Evolutionary conservation across 1,140 invertebrate species (phyloP).

Genomic region (Bombus affinis): DNA sequence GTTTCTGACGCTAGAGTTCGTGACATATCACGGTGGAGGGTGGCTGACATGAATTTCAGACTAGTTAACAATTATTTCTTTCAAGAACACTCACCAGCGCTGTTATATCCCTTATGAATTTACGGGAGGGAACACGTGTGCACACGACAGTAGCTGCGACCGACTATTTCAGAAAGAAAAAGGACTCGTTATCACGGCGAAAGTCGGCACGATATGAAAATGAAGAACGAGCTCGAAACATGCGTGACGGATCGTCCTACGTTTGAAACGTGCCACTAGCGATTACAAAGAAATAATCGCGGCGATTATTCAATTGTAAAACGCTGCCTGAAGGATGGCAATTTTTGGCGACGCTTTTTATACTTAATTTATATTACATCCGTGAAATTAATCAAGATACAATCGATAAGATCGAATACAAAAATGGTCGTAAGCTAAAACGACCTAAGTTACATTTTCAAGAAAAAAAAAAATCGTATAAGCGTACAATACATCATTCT

Average conservation of each 20-base stretch:
- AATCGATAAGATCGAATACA: neutral
- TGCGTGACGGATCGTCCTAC: slow-evolving; percentile 53
- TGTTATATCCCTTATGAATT: slow-evolving; percentile 30
- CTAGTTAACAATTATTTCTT: slow-evolving; percentile 36
- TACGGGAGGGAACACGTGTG: neutral
- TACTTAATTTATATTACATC: neutral
- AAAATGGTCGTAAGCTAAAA: neutral
- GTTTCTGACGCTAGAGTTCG: slow-evolving; percentile 20
- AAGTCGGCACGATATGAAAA: slow-evolving; percentile 58
- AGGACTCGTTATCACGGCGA: slow-evolving; percentile 44
- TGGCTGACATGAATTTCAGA: slow-evolving; percentile 32
- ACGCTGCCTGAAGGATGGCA: neutral
- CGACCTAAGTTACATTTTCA: neutral
- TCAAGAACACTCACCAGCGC: slow-evolving; percentile 5
- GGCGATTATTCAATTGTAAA: slow-evolving; percentile 14
- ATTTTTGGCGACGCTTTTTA: neutral
- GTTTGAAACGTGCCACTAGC: slow-evolving; percentile 38
- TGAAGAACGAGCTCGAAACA: slow-evolving; percentile 54
- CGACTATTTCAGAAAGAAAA: slow-evolving; percentile 12
- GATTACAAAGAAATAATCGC: slow-evolving; percentile 60
- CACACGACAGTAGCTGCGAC: neutral
- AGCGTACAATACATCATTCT: neutral
- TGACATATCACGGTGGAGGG: neutral
- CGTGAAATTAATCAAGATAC: neutral
- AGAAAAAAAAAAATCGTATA: no score